Conservation (phyloP, 2,888 invertebrate species). For the Trisateles emortualis region DNA sequence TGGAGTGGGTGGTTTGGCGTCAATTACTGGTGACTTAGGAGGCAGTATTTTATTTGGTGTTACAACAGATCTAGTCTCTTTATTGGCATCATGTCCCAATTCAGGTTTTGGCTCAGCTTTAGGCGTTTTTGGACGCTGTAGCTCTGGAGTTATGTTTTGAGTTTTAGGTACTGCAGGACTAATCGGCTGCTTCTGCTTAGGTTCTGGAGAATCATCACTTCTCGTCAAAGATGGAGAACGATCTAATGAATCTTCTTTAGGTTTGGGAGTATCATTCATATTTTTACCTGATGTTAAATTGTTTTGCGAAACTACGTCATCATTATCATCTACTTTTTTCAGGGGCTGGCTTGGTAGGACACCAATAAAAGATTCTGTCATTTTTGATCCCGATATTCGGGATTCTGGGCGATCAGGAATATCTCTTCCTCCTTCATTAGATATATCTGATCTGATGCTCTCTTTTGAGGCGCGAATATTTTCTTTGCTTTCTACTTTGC, state of each 20-base stretch:
- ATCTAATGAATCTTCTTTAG: slow-evolving; percentile 73
- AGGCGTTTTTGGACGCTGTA: slow-evolving; percentile 75
- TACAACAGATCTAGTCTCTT: slow-evolving; percentile 53
- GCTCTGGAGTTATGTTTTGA: slow-evolving; percentile 67
- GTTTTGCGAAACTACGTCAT: slow-evolving; percentile 77
- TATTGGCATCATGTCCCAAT: slow-evolving; percentile 47
- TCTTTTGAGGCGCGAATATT: slow-evolving; percentile 78
- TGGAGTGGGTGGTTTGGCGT: slow-evolving; percentile 62
- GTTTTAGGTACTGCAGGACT: slow-evolving; percentile 60
- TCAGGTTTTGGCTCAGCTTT: slow-evolving; percentile 68
- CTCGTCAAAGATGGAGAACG: slow-evolving; percentile 82
- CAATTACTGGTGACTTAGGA: slow-evolving; percentile 67
- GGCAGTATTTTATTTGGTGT: slow-evolving; percentile 60
- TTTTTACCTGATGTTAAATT: slow-evolving; percentile 57
- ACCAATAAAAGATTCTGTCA: slow-evolving; percentile 83
- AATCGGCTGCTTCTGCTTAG: slow-evolving; percentile 64
- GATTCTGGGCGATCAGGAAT: slow-evolving; percentile 77
- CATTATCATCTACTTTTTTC: slow-evolving; percentile 77
- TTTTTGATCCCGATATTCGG: slow-evolving; percentile 78
- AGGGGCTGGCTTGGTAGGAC: slow-evolving; percentile 67
- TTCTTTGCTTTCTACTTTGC: slow-evolving; percentile 76
- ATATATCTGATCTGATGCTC: slow-evolving; percentile 72
- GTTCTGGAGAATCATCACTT: slow-evolving; percentile 83
- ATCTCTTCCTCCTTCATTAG: slow-evolving; percentile 65
- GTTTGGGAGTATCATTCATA: slow-evolving; percentile 51